phyloP scores from a whole-genome alignment of 2,888 invertebrate genomes.

The Sturmia bella region DNA sequence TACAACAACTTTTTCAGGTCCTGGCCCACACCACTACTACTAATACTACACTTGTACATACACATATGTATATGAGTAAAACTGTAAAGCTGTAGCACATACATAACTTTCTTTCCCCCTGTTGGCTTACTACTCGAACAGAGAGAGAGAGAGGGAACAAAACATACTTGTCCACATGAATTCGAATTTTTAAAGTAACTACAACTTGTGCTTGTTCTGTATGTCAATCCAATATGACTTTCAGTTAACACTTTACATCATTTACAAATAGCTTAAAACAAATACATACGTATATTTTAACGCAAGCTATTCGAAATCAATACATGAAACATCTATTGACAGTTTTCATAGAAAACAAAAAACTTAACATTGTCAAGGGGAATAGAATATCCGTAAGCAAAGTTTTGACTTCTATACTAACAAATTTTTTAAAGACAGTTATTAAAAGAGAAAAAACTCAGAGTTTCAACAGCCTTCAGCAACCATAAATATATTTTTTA shows the following conservation, averaged over 20 bases:
- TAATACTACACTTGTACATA: too few relatives aligned
- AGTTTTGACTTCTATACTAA: neutral
- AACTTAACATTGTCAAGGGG: slow-evolving; percentile 6
- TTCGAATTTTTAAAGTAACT: neutral
- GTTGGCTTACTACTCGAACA: neutral
- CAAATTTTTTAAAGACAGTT: neutral
- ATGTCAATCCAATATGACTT: slow-evolving; percentile 59
- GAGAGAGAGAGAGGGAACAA: neutral
- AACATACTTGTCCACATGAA: neutral
- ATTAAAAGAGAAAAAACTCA: neutral
- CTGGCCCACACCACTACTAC: neutral
- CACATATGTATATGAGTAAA: neutral
- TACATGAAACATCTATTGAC: slow-evolving; percentile 22
- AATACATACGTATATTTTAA: slow-evolving; percentile 5
- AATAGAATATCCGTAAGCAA: neutral
- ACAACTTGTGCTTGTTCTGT: slow-evolving; percentile 40
- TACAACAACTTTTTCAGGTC: slow-evolving; percentile 21
- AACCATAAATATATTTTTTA: slow-evolving; percentile 13
- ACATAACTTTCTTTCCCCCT: neutral
- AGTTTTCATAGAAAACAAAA: neutral
- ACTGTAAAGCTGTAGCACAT: slow-evolving; percentile 4
- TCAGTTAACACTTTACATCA: slow-evolving; percentile 64
- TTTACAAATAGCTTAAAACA: slow-evolving; percentile 63
- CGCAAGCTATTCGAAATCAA: slow-evolving; percentile 17
- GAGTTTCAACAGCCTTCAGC: slow-evolving; percentile 35